These are phyloP conservation scores for Pangasius djambal DNA, from an alignment of 2,797 vertebrate species.

Conservation along the genomic window DNA sequence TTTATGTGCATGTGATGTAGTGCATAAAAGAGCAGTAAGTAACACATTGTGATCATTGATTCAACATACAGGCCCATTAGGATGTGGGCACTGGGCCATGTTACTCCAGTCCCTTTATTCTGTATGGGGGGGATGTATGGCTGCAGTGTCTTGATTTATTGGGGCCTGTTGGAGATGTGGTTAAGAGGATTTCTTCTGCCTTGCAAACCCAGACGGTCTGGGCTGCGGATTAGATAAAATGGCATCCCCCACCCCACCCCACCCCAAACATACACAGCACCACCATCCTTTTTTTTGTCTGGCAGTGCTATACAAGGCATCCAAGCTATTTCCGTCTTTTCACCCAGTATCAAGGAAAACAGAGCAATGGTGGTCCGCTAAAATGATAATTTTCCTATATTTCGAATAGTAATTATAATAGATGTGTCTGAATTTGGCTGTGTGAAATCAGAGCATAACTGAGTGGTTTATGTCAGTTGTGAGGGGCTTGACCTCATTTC, in stretches of 20 bases:
- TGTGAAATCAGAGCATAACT: conserved; percentile 25
- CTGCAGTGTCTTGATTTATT: conserved; percentile 41
- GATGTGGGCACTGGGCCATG: conserved; percentile 14
- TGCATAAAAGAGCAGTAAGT: conserved; percentile 32
- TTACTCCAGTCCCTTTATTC: conserved; percentile 5
- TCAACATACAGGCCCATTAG: conserved; percentile 18
- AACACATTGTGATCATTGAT: conserved; percentile 35
- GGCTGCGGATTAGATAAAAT: conserved; percentile 45
- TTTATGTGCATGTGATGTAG: conserved; percentile 30
- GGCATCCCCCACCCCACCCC: conserved; percentile 9
- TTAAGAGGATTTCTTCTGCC: conserved; percentile 38
- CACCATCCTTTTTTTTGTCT: conserved; percentile 23
- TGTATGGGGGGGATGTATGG: conserved; percentile 6
- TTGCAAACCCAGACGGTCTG: conserved; percentile 31
- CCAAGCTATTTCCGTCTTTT: background rate
- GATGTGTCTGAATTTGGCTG: conserved; percentile 16
- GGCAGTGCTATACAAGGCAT: background rate
- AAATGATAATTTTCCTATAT: background rate
- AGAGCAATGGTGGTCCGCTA: background rate
- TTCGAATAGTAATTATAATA: conserved; percentile 34
- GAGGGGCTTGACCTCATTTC: conserved; percentile 62
- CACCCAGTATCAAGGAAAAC: background rate
- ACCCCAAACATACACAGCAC: conserved; percentile 23
- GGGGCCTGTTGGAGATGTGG: conserved; percentile 40
- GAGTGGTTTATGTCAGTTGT: conserved; percentile 40